Base-by-base conservation (phyloP, 2,888 invertebrate species). In the Oxystoma pomonae region DNA sequence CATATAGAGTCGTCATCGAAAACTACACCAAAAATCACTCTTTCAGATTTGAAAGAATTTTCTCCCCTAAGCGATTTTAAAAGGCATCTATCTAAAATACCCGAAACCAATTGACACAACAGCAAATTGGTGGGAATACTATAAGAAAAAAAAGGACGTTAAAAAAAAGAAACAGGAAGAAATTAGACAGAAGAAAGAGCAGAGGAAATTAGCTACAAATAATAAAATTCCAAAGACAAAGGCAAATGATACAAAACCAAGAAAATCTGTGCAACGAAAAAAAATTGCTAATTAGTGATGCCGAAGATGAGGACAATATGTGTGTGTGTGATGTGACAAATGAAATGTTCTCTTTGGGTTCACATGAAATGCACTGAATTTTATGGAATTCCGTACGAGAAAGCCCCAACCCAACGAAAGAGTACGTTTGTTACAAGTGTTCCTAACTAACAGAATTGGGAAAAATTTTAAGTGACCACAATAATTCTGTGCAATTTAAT, bases 51-150 rank as follows among this genome's bases (percentile, higher is more conserved):
- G 12, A 35, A 35, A 3, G 12, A 35, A 35, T 3, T 35, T 35
- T 35, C 35, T 35, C 35, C 35, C 35, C 35, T n/a, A 35, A 12
- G 35, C 35, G 35, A 35, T 35, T 19, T 57, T 57, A 17, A 57
- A 20, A 18, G 19, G 57, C 20, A 12, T 19, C n/a, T n/a, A n/a
- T n/a, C 20, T 57, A 17, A 16, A 20, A 57, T 57, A 19, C 20
- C 57, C 57, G 20, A 20, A 57, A 57, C 57, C 57, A 17, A 57
- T 57, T 19, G 20, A 57, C 20, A 57, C 57, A 20, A 7, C 57
- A n/a, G 20, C 17, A 19, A 16, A 17, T 17, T 57, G 57, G 57
- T 9, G 57, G 20, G 16, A 17, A 20, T 57, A 2, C 20, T 57
- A 19, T 20, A 7, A 57, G 20, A 57, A 19, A 57, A 57, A 57